phyloP scores from a whole-genome alignment of 2,113 vertebrate species.

The Physeter macrocephalus region DNA sequence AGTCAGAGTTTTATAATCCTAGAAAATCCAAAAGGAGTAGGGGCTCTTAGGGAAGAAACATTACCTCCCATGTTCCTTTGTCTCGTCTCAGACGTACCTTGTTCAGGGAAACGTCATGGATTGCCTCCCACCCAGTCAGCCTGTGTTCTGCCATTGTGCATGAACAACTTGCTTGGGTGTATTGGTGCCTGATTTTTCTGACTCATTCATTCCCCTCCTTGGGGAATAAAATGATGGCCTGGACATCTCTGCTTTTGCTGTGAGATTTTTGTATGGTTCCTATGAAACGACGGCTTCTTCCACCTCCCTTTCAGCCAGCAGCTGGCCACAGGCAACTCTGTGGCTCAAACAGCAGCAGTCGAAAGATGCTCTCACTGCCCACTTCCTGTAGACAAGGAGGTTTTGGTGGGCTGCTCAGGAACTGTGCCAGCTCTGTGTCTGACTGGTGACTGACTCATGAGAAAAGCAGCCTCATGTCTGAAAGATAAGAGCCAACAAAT shows the following conservation, averaged over 20 bases:
- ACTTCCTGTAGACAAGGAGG: slow-evolving; percentile 74
- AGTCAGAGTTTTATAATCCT: slow-evolving; percentile 22
- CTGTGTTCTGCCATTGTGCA: not conserved
- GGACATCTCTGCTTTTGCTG: slow-evolving; percentile 31
- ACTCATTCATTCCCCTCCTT: not conserved
- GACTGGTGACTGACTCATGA: slow-evolving; percentile 78
- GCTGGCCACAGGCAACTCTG: slow-evolving; percentile 27
- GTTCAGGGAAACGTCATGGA: not conserved
- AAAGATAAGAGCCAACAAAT: slow-evolving; percentile 64
- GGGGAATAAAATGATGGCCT: slow-evolving; percentile 21
- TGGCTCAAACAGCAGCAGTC: slow-evolving; percentile 52
- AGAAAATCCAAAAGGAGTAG: not conserved
- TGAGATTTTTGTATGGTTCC: slow-evolving; percentile 31
- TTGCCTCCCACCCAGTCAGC: not conserved
- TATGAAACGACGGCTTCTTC: not conserved
- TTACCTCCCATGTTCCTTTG: not conserved
- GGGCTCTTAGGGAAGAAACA: not conserved
- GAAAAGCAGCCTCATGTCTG: slow-evolving; percentile 73
- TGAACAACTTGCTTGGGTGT: slow-evolving; percentile 4
- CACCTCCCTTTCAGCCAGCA: not conserved
- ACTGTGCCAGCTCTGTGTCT: slow-evolving; percentile 74
- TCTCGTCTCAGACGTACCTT: not conserved
- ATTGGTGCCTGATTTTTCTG: slow-evolving; percentile 38
- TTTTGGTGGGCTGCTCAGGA: slow-evolving; percentile 63
- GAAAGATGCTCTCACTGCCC: slow-evolving; percentile 67